Conservation (phyloP, 2,888 invertebrate genomes). For the Dermolepida albohirtum region DNA sequence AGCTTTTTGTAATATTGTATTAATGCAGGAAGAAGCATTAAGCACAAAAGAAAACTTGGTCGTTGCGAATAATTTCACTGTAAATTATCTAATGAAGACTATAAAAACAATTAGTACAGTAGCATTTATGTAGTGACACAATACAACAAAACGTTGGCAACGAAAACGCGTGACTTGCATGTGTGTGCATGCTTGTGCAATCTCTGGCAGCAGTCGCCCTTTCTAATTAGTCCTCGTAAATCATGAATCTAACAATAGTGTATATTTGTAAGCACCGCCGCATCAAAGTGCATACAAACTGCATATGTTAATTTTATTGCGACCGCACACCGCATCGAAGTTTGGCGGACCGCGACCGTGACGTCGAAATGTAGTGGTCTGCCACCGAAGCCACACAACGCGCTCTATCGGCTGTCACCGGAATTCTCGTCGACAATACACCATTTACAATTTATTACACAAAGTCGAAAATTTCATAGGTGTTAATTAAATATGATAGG, state of each 20-base stretch:
- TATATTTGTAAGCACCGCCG: conserved; percentile 18
- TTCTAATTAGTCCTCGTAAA: conserved; percentile 28
- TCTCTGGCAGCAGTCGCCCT: conserved; percentile 6
- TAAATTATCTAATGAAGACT: too few relatives aligned
- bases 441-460: too few relatives aligned
- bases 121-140: too few relatives aligned
- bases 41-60: background rate
- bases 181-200: too few relatives aligned
- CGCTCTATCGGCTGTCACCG: conserved; percentile 9
- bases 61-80: background rate
- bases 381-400: conserved; percentile 35
- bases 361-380: conserved; percentile 46
- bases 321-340: conserved; percentile 47
- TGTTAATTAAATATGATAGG: too few relatives aligned
- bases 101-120: too few relatives aligned
- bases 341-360: conserved; percentile 35
- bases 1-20: too few relatives aligned
- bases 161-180: too few relatives aligned
- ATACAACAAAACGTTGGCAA: too few relatives aligned
- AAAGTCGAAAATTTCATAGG: too few relatives aligned
- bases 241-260: conserved; percentile 26
- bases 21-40: too few relatives aligned
- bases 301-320: conserved; percentile 52
- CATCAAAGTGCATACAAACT: conserved; percentile 45
- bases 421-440: too few relatives aligned